phyloP scores from a whole-genome alignment of 92 coral and sea anemone genomes.

The Epizoanthus ramosus region DNA sequence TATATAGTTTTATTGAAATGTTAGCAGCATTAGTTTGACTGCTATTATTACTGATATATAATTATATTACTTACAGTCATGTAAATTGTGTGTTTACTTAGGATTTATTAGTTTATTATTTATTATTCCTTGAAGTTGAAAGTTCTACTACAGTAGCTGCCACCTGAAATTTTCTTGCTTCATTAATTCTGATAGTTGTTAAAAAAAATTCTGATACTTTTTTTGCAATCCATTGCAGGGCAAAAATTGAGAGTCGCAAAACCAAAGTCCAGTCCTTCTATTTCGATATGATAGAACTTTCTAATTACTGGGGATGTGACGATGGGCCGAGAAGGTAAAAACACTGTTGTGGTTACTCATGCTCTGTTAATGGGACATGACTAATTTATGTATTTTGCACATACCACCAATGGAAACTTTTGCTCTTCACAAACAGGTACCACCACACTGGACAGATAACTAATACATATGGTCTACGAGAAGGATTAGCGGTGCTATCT shows the following conservation, averaged over 20 bases:
- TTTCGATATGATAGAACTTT: constrained; percentile 53
- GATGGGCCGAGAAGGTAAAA: constrained; percentile 49
- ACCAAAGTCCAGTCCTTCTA: constrained; percentile 59
- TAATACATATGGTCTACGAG: constrained; percentile 41
- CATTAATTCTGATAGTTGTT: too few relatives aligned
- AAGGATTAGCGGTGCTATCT: constrained; percentile 44
- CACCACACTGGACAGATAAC: constrained; percentile 52
- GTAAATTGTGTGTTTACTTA: too few relatives aligned
- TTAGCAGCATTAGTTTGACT: too few relatives aligned
- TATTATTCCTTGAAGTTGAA: too few relatives aligned
- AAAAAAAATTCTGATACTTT: background rate
- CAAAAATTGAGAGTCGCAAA: constrained; percentile 46
- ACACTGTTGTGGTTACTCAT: background rate
- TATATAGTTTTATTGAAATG: too few relatives aligned
- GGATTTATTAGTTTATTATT: too few relatives aligned
- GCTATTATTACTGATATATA: too few relatives aligned
- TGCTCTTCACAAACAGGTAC: constrained; percentile 17
- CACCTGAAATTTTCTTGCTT: too few relatives aligned
- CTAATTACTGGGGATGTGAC: constrained; percentile 64
- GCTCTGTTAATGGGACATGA: background rate
- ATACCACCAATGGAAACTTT: background rate
- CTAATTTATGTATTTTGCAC: background rate
- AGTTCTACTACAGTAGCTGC: too few relatives aligned
- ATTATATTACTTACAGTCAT: too few relatives aligned
- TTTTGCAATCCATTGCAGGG: constrained; percentile 15